A percentile compares a stretch with the other conserved stretches of the same genome.
phyloP scores from a whole-genome alignment of 2,113 vertebrate species.

The Laticauda laticaudata region DNA sequence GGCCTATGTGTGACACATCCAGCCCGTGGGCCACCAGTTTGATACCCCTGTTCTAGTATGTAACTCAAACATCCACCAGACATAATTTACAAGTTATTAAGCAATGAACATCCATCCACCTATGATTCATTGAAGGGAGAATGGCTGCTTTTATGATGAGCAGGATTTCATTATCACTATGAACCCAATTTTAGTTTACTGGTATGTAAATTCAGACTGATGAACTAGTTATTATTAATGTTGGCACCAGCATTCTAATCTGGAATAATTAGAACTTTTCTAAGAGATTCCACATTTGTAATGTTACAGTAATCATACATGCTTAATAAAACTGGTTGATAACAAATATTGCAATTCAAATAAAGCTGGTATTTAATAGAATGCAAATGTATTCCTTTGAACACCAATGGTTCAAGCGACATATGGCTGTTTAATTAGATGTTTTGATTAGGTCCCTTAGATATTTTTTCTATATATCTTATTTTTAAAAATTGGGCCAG shows the following conservation, averaged over 20 bases:
- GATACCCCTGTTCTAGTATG: background rate
- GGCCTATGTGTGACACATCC: no score
- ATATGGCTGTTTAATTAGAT: background rate
- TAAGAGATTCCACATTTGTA: background rate
- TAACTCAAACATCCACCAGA: background rate
- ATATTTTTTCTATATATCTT: background rate
- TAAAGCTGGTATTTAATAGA: background rate
- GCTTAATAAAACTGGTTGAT: background rate
- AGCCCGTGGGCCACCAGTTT: no score
- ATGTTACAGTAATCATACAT: background rate
- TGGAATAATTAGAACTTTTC: background rate
- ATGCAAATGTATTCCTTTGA: background rate
- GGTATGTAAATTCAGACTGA: background rate
- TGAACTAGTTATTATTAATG: background rate
- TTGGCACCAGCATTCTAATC: background rate
- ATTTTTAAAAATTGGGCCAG: background rate
- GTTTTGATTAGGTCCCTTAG: no score
- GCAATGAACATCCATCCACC: background rate
- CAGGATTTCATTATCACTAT: background rate
- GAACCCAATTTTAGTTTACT: conserved; percentile 1
- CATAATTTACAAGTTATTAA: background rate
- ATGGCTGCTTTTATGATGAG: background rate
- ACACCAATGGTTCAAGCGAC: background rate
- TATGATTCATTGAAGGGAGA: background rate
- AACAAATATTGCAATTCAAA: background rate